phyloP scores from a whole-genome alignment of 2,797 vertebrate genomes.

The Halcyon badia region DNA sequence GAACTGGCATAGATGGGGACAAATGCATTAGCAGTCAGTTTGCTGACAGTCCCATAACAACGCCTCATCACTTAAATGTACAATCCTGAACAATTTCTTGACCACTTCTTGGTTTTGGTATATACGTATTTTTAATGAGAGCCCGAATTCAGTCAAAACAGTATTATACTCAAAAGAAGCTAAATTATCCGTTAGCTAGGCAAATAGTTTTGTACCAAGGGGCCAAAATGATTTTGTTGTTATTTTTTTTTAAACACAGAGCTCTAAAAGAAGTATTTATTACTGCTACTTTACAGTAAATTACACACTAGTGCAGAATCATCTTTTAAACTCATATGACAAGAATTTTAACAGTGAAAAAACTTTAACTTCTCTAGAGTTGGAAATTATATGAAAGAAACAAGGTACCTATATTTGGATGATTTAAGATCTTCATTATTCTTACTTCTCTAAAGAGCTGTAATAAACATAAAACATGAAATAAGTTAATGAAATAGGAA shows the following conservation, averaged over 20 bases:
- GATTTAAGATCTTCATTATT: slow-evolving; percentile 99
- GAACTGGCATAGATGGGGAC: background rate
- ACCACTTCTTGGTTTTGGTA: background rate
- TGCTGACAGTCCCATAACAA: background rate
- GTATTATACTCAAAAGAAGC: background rate
- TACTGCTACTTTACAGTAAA: background rate
- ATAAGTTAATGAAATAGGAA: slow-evolving; percentile 42
- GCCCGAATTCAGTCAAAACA: background rate
- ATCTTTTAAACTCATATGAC: background rate
- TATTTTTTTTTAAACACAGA: background rate
- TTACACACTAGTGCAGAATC: background rate
- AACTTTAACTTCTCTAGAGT: background rate
- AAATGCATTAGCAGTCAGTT: background rate
- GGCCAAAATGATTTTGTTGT: background rate
- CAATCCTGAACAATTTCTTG: background rate
- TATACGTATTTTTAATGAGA: background rate
- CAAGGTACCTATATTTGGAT: slow-evolving; percentile 97
- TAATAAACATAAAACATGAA: slow-evolving; percentile 63
- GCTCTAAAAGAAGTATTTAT: background rate
- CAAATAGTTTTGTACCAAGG: background rate
- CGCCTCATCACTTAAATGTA: background rate
- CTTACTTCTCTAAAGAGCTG: slow-evolving; percentile 99
- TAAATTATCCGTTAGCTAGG: background rate
- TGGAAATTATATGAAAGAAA: slow-evolving; percentile 18
- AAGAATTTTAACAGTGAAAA: background rate